These are phyloP conservation scores for Mormyrops attenuatus DNA, from an alignment of 2,797 vertebrate genomes.

Conservation along the genomic window DNA sequence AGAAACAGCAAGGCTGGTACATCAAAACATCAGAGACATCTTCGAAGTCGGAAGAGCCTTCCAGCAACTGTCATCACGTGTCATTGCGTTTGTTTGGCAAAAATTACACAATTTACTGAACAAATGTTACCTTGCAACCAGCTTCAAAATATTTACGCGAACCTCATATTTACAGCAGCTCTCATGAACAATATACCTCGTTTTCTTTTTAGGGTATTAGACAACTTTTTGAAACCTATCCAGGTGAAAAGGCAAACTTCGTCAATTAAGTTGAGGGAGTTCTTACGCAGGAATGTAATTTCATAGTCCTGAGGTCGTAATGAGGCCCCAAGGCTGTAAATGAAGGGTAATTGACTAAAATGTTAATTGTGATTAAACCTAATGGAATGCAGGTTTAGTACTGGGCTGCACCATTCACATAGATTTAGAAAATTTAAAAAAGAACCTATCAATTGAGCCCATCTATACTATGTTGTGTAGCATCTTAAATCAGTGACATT, in stretches of 20 bases:
- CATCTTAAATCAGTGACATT: neutral
- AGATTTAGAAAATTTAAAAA: neutral
- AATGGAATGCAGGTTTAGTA: neutral
- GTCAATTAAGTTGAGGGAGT: constrained; percentile 2
- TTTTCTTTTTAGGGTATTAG: neutral
- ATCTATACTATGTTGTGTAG: neutral
- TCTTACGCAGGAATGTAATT: neutral
- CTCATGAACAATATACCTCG: neutral
- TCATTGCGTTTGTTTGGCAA: neutral
- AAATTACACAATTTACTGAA: neutral
- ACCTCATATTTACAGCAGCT: neutral
- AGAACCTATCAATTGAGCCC: neutral
- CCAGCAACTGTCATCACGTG: neutral
- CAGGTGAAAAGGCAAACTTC: constrained; percentile 14
- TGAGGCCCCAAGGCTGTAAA: neutral
- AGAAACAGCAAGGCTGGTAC: neutral
- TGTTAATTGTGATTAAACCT: neutral
- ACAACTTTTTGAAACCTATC: neutral
- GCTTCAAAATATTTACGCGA: constrained; percentile 20
- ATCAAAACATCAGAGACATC: neutral
- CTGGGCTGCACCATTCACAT: neutral
- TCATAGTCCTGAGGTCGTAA: neutral
- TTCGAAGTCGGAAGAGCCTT: neutral
- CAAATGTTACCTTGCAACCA: constrained; percentile 20
- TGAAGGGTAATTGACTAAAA: neutral